Base-by-base conservation (phyloP, 2,888 invertebrate species). In the Isotomurus palustris region DNA sequence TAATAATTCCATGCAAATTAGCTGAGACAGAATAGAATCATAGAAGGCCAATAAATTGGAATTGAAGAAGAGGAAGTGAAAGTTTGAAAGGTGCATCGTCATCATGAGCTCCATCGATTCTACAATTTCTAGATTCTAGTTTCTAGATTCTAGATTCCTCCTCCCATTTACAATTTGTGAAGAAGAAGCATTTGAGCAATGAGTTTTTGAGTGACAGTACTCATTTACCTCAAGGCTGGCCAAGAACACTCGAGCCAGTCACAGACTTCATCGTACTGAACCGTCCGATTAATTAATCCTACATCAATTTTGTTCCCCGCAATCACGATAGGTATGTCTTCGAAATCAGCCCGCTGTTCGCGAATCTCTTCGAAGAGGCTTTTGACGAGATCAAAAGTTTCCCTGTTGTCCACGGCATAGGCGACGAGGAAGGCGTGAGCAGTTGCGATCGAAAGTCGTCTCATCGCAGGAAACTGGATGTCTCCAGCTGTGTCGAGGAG, bases 391-490 rank as follows among this genome's bases (percentile, higher is more conserved):
- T 82, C 82, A 73, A 88, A 87, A 56, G 87, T 87, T 49, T 84
- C 80, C 58, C 81, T 81, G 53, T 87, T 86, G 50, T 88, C 86
- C 47, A 87, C 83, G 50, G 87, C 84, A 75, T 91, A 92, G 19
- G 91, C 90, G 58, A 92, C 78, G 54, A 91, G 82, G 74, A 91
- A 91, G 54, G 91, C 91, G 75, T 90, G 87, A 35, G 91, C 91
- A 2, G 87, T 89, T 35, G 89, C 86, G 72, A 92, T 58, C 14
- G 53, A 57, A 63, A 92, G 79, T 53, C 89, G 80, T 64, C 91
- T 80, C 91, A 92, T 92, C 56, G 91, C 91, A 8, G 92, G 91
- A 76, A 91, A 92, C 74, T 88, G 88, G 76, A 88, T 83, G 74
- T 90, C 89, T 22, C 91, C 90, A 67, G 85, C 85, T 27, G 89